These are phyloP conservation scores for Ptiloglossa arizonensis DNA, from an alignment of 1,140 invertebrate species.

Conservation along the genomic window DNA sequence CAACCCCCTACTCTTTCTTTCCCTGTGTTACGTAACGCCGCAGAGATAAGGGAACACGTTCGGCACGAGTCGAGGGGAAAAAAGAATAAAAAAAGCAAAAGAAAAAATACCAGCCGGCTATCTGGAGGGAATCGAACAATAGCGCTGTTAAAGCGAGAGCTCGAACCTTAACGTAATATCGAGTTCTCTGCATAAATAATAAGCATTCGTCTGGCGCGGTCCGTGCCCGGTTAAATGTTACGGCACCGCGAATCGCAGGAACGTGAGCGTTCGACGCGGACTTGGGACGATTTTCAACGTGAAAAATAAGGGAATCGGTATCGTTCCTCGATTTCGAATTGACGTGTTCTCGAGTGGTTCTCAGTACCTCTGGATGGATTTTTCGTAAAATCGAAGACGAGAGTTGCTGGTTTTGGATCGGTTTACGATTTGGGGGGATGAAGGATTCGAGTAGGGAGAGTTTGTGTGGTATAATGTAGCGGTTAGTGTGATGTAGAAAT, in stretches of 20 bases:
- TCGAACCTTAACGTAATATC: slow-evolving; percentile 31
- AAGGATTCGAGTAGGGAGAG: too few relatives aligned
- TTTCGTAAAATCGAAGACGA: too few relatives aligned
- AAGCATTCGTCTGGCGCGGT: neutral
- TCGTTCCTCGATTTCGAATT: too few relatives aligned
- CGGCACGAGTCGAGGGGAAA: neutral
- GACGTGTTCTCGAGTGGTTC: too few relatives aligned
- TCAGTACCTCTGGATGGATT: too few relatives aligned
- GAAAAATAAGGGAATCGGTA: too few relatives aligned
- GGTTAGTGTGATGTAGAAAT: too few relatives aligned
- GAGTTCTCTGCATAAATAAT: slow-evolving; percentile 37
- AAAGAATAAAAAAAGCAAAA: too few relatives aligned
- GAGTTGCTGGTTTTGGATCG: too few relatives aligned
- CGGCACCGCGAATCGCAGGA: neutral
- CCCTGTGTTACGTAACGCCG: slow-evolving; percentile 19
- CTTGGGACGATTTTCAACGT: too few relatives aligned
- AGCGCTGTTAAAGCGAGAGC: slow-evolving; percentile 22
- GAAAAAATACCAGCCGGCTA: slow-evolving; percentile 8
- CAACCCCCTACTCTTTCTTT: neutral
- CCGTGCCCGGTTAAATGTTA: slow-evolving; percentile 4
- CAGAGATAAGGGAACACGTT: slow-evolving; percentile 37
- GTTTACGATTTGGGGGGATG: too few relatives aligned
- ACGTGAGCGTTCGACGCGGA: neutral
- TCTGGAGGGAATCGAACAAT: slow-evolving; percentile 43
- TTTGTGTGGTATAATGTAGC: too few relatives aligned